Evolutionary conservation across 2,888 invertebrate genomes (phyloP).

Genomic region (Drosophila nigritarsus): DNA sequence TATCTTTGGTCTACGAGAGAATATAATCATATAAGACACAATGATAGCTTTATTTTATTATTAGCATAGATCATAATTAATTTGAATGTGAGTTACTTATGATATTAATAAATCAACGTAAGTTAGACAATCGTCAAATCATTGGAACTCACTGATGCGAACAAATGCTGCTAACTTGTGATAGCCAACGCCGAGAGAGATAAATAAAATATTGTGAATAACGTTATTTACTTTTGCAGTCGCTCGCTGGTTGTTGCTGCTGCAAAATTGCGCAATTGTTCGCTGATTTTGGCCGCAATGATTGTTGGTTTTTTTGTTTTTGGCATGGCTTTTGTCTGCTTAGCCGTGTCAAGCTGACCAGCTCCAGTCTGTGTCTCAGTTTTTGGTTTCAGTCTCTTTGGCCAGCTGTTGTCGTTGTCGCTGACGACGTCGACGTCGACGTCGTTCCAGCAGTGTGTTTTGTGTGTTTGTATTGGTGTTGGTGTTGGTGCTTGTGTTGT

Average conservation of each 20-base stretch:
- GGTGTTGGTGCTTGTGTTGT: conserved; percentile 41
- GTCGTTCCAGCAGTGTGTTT: conserved; percentile 13
- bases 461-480: conserved; percentile 24
- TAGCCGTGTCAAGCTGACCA: conserved; percentile 30
- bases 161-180: conserved; percentile 20
- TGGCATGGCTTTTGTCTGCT: conserved; percentile 33
- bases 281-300: conserved; percentile 60
- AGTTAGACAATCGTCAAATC: conserved; percentile 35
- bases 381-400: conserved; percentile 52
- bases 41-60: neutral
- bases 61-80: neutral
- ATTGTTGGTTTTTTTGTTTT: conserved; percentile 50
- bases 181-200: conserved; percentile 29
- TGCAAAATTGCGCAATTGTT: conserved; percentile 79
- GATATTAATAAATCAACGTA: conserved; percentile 6
- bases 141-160: conserved; percentile 32
- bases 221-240: conserved; percentile 43
- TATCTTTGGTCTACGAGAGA: no score
- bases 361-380: conserved; percentile 25
- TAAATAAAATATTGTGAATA: conserved; percentile 25
- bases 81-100: conserved; percentile 1
- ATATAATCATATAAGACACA: neutral
- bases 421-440: conserved; percentile 35
- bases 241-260: conserved; percentile 41
- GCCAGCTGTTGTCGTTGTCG: conserved; percentile 53